Percentiles rank a stretch among this genome's conserved stretches.
Conservation (phyloP, 2,113 vertebrate species). For the Eublepharis macularius region DNA sequence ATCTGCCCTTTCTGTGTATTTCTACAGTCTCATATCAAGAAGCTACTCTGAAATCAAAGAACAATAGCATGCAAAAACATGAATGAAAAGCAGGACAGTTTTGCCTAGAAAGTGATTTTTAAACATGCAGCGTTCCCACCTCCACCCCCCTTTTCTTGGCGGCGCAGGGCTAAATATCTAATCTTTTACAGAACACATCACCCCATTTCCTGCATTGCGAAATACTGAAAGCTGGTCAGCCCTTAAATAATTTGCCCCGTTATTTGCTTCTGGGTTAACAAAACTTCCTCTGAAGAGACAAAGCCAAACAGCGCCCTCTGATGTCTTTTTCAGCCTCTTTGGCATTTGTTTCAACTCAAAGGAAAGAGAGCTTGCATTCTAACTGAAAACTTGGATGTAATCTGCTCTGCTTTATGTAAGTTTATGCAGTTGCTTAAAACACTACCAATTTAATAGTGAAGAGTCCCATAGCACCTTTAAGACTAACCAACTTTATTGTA, state of each 20-base stretch:
- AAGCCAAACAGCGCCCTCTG: slow-evolving; percentile 78
- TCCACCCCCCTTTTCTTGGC: not conserved
- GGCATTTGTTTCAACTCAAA: not conserved
- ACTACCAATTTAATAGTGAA: no score
- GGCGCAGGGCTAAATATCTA: slow-evolving; percentile 61
- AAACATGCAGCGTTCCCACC: not conserved
- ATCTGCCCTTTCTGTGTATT: not conserved
- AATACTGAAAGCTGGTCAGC: slow-evolving; percentile 67
- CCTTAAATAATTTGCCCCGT: slow-evolving; percentile 36
- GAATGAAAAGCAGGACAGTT: not conserved
- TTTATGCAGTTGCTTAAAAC: slow-evolving; percentile 8
- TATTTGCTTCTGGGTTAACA: slow-evolving; percentile 5
- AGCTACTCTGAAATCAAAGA: not conserved
- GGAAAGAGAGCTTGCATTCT: not conserved
- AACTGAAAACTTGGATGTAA: not conserved
- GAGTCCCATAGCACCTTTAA: no score
- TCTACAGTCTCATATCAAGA: not conserved
- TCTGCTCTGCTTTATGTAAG: slow-evolving; percentile 42
- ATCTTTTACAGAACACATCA: slow-evolving; percentile 62
- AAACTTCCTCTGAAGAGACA: slow-evolving; percentile 7
- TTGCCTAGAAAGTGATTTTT: slow-evolving; percentile 17
- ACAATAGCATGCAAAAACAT: not conserved
- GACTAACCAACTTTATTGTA: no score
- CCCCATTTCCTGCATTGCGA: slow-evolving; percentile 79
- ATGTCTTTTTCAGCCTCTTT: slow-evolving; percentile 43